phyloP scores from a whole-genome alignment of 2,797 vertebrate species.

The Sebastes vulpes region DNA sequence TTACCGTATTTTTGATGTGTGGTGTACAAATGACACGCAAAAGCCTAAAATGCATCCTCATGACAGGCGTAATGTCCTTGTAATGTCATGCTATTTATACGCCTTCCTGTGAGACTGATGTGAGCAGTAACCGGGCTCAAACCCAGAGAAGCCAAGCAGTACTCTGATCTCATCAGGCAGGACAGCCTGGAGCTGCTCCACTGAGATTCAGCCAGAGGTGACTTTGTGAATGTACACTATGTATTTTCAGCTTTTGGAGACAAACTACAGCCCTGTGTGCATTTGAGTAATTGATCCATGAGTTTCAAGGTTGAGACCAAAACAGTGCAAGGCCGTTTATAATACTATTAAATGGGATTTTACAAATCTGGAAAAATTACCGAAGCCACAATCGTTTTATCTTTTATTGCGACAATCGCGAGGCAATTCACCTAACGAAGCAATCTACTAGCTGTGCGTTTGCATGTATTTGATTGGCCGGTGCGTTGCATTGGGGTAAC shows the following conservation, averaged over 20 bases:
- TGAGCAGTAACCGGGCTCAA: neutral
- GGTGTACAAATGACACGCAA: too few species aligned
- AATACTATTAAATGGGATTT: neutral
- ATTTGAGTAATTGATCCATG: neutral
- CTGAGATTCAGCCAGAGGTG: conserved; percentile 54
- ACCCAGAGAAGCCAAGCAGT: neutral
- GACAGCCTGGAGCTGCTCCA: conserved; percentile 30
- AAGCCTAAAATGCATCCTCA: too few species aligned
- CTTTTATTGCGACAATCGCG: neutral
- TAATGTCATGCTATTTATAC: too few species aligned
- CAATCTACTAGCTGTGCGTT: neutral
- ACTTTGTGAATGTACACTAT: conserved; percentile 56
- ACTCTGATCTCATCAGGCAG: conserved; percentile 16
- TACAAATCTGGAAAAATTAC: neutral
- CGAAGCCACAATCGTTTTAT: neutral
- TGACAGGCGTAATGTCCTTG: too few species aligned
- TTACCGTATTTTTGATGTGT: too few species aligned
- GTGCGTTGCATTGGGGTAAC: neutral
- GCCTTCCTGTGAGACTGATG: too few species aligned
- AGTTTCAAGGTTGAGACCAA: neutral
- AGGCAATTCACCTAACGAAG: neutral
- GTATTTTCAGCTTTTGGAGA: conserved; percentile 25
- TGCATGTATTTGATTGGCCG: neutral
- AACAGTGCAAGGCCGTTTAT: neutral
- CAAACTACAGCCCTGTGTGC: neutral